Evolutionary conservation across 2,888 invertebrate species (phyloP).

Genomic region (Sarcophaga carnaria): DNA sequence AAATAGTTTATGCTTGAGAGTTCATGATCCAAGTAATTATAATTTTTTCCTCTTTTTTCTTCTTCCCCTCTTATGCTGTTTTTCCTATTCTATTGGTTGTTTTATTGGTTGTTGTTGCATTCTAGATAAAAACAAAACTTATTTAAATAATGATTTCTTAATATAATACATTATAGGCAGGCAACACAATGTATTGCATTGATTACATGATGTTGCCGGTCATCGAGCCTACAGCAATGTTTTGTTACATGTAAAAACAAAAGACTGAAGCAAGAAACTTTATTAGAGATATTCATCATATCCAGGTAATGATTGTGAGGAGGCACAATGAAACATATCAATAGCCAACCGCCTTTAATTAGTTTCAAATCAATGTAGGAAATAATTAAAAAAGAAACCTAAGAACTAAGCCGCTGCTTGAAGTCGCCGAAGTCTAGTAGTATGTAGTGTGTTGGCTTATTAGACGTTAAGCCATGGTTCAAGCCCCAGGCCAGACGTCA

Average conservation of each 20-base stretch:
- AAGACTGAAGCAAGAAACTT: conserved; percentile 41
- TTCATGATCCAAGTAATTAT: conserved; percentile 62
- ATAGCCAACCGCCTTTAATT: not conserved
- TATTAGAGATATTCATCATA: not conserved
- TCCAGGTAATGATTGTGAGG: not conserved
- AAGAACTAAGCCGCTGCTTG: too few relatives aligned
- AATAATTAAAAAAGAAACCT: too few relatives aligned
- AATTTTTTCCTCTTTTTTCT: not conserved
- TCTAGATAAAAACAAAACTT: not conserved
- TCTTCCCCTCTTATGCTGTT: not conserved
- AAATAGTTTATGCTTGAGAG: conserved; percentile 69
- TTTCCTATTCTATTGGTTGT: not conserved
- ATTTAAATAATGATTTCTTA: conserved; percentile 31
- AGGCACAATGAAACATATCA: not conserved
- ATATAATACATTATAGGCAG: not conserved
- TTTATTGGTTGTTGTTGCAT: not conserved
- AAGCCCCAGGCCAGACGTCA: too few relatives aligned
- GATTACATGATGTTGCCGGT: not conserved
- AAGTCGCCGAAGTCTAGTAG: too few relatives aligned
- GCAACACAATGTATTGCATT: not conserved
- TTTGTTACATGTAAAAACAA: not conserved
- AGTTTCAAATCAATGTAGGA: too few relatives aligned
- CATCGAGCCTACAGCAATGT: not conserved
- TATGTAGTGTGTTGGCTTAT: too few relatives aligned
- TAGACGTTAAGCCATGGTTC: too few relatives aligned